Base-by-base conservation (phyloP, 2,797 vertebrate species). In the Acanthurus lineatus region DNA sequence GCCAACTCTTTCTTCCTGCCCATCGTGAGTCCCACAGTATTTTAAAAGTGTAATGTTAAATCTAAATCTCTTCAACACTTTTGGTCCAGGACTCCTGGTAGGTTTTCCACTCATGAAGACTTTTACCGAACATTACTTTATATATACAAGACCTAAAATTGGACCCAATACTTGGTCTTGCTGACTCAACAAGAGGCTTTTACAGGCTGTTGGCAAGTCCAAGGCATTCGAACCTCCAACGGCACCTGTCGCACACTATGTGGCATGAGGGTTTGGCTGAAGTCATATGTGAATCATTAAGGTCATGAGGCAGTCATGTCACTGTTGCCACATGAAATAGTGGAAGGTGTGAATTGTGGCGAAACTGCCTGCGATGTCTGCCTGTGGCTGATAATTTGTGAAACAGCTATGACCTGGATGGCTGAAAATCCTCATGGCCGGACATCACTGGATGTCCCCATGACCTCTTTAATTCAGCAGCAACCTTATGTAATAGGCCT, bases 361-460 rank as follows among this genome's bases (percentile, higher is more conserved):
- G 28, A 64, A 66, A 79, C 20, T 63, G 59, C 49, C 40, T 62
- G n/a, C 20, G 1, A 22, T 9, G 57, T 54, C 61, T 73, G 42
- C 15, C 19, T 32, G 44, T 2, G 1, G 45, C 52, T 67, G 49
- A 66, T 69, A 14, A 60, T 79, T 60, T 68, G 47, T 10, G 28
- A 73, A 72, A 69, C 67, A 78, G n/a, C 44, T 42, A 3, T 44
- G 68, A 76, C 75, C 78, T 44, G 59, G n/a, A 69, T 63, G 7
- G 67, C 67, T 59, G 53, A 67, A 71, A 59, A 45, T 63, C 68
- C 59, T 72, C 53, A 35, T 2, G 38, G 65, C 38, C 5, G 9
- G 56, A 71, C 57, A 44, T 17, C 12, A 52, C 61, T 60, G 72
- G 40, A 73, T 63, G 25, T 63, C 56, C 48, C 42, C 58, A 3